A percentile compares a stretch with the other conserved stretches of the same genome.
Conservation (phyloP, 2,797 vertebrate species). For the Sebastes vulpes region DNA sequence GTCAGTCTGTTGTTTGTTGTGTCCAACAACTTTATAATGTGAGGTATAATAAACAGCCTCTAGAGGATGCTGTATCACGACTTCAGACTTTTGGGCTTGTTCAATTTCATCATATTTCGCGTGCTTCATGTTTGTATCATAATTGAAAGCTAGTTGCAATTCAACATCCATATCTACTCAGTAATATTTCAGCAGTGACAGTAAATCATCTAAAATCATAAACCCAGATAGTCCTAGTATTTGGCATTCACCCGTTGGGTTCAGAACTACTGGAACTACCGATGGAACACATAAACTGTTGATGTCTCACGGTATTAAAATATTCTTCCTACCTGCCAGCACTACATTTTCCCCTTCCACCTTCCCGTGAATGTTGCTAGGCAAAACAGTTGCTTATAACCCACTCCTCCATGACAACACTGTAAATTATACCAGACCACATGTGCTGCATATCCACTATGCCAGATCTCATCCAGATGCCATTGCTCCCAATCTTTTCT, state of each 20-base stretch:
- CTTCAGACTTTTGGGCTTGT: not conserved
- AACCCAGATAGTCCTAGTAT: conserved; percentile 69
- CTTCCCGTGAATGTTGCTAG: conserved; percentile 80
- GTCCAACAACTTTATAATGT: not conserved
- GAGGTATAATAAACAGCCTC: not conserved
- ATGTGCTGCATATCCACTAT: conserved; percentile 69
- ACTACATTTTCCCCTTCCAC: conserved; percentile 74
- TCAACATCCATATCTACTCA: conserved; percentile 11
- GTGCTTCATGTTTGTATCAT: not conserved
- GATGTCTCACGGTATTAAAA: conserved; percentile 82
- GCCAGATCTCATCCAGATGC: conserved; percentile 79
- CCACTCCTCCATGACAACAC: conserved; percentile 76
- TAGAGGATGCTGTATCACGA: not conserved
- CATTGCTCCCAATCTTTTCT: conserved; percentile 46
- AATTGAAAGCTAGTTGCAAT: conserved; percentile 6
- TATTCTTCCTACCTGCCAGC: conserved; percentile 77
- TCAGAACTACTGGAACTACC: conserved; percentile 69
- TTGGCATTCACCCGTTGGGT: conserved; percentile 56
- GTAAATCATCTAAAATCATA: conserved; percentile 64
- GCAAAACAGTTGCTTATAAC: conserved; percentile 81
- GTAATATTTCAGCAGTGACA: conserved; percentile 41
- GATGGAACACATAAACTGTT: conserved; percentile 81
- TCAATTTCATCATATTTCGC: not conserved
- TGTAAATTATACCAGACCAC: conserved; percentile 82
- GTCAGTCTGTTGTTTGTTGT: not conserved